These are phyloP conservation scores for Eustalomyia histrio DNA, from an alignment of 2,888 invertebrate genomes.

Conservation along the genomic window DNA sequence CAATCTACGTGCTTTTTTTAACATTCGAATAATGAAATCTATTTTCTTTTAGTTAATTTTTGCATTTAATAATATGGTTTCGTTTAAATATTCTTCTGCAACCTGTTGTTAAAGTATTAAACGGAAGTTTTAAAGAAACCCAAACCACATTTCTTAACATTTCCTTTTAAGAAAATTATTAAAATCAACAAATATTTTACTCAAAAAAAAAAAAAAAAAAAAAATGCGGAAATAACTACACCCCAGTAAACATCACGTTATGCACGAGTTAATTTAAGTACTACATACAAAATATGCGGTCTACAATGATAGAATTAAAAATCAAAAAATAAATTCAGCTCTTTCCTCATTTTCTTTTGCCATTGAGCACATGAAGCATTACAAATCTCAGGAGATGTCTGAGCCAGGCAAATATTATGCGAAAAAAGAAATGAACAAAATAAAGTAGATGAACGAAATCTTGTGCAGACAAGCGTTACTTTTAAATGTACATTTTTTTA, in stretches of 20 bases:
- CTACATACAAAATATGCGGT: conserved; percentile 44
- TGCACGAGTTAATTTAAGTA: conserved; percentile 60
- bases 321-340: conserved; percentile 40
- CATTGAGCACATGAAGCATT: conserved; percentile 49
- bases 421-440: conserved; percentile 35
- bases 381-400: conserved; percentile 64
- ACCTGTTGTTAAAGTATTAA: conserved; percentile 23
- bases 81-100: conserved; percentile 2
- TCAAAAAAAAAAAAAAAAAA: conserved; percentile 18
- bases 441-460: conserved; percentile 36
- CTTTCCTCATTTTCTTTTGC: neutral
- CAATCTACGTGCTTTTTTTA: no score
- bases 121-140: neutral
- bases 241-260: conserved; percentile 37
- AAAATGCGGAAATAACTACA: conserved; percentile 41
- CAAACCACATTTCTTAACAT: neutral
- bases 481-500: conserved; percentile 3
- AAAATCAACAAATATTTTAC: conserved; percentile 52
- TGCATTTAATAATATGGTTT: conserved; percentile 11
- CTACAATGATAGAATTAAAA: conserved; percentile 56
- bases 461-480: conserved; percentile 61
- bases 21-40: no score
- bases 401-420: conserved; percentile 35
- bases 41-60: neutral
- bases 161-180: conserved; percentile 41